phyloP scores from a whole-genome alignment of 2,888 invertebrate species.

The Scaptomyza reducta region DNA sequence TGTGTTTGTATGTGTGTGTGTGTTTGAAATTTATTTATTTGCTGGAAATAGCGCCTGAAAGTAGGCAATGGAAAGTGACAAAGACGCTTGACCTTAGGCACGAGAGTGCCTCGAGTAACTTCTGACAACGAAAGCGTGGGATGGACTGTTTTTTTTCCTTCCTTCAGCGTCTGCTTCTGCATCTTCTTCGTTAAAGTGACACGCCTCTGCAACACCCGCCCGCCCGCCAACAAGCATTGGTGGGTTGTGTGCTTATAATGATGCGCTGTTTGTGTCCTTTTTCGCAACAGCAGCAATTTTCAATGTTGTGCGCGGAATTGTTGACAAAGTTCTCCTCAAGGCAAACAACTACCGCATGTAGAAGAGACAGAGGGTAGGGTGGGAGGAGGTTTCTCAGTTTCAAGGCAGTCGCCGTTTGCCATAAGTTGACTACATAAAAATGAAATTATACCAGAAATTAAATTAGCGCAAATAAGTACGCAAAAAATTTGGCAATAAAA shows the following conservation, averaged over 20 bases:
- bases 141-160: neutral
- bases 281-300: conserved; percentile 71
- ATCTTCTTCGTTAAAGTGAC: conserved; percentile 55
- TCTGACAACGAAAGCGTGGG: conserved; percentile 20
- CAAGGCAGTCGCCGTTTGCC: conserved; percentile 59
- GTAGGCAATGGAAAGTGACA: conserved; percentile 63
- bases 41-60: conserved; percentile 50
- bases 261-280: conserved; percentile 56
- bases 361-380: neutral
- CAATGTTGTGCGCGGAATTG: conserved; percentile 76
- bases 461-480: conserved; percentile 75
- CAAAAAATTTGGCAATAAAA: conserved; percentile 69
- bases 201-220: conserved; percentile 41
- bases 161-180: neutral
- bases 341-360: conserved; percentile 59
- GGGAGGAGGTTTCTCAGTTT: conserved; percentile 56
- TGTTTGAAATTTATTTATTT: conserved; percentile 62
- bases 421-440: conserved; percentile 73
- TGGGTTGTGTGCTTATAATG: conserved; percentile 62
- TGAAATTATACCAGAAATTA: conserved; percentile 77
- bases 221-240: too few relatives aligned
- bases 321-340: conserved; percentile 79
- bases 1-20: conserved; percentile 8
- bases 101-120: conserved; percentile 59
- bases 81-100: conserved; percentile 73